Evolutionary conservation across 2,888 invertebrate species (phyloP), one percentile per base, ranked within the genome.

Genomic region (Chromoteleia sp.): DNA sequence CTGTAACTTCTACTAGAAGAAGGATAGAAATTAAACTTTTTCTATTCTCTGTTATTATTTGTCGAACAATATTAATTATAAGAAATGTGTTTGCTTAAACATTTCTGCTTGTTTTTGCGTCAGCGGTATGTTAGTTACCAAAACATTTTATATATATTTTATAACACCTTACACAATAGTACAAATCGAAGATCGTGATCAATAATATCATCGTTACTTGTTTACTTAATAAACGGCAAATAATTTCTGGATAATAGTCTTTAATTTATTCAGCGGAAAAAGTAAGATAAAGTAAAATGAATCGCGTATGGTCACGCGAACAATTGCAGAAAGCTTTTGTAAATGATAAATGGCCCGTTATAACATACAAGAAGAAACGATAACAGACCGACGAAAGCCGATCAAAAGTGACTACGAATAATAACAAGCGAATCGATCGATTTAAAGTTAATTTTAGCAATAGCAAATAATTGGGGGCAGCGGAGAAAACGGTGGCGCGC

Each of bases 401-500:
- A 84, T 83, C 75, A 74, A 83, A 78, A 78, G 63, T 80, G 81
- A 78, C 78, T 82, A 74, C 77, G 80, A 82, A 75, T 84, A 82
- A 84, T 78, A 45, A n/a, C n/a, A n/a, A n/a, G 70, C 52, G 43
- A 29, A 0, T 6, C 59, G 73, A 83, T 83, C 71, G 77, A 82
- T 90, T 88, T 87, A 86, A 87, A 87, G 88, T 89, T 90, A 89
- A 90, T 89, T 90, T 88, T 84, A 86, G 84, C 86, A 87, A 88
- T 88, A 89, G 88, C 86, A 88, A 89, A 90, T 90, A 89, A 89
- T 90, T 89, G 89, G 84, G 82, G 71, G 83, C 88, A 88, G 84
- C 84, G 65, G 78, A 65, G 83, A 84, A 79, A 82, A 74, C 82
- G 83, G 67, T 76, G 83, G 67, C 78, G 83, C 83, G 84, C 82